Evolutionary conservation across 2,797 vertebrate species (phyloP).

Genomic region (Scyliorhinus canicula): DNA sequence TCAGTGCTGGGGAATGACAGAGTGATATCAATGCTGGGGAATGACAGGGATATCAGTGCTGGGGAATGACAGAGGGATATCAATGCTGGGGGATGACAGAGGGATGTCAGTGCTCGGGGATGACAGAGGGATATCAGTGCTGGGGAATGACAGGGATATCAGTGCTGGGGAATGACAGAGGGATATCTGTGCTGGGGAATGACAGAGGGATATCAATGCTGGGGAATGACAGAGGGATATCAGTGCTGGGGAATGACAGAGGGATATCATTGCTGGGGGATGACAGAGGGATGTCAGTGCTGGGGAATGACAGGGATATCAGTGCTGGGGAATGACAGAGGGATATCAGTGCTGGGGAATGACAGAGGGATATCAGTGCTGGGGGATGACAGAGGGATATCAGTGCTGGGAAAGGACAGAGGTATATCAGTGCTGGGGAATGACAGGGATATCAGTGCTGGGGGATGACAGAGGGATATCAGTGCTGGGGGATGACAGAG

Average conservation of each 20-base stretch:
- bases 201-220: background rate
- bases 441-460: background rate
- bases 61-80: background rate
- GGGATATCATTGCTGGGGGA: background rate
- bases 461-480: background rate
- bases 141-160: background rate
- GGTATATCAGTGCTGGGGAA: background rate
- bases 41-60: background rate
- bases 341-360: background rate
- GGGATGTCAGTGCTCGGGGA: background rate
- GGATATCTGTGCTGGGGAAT: background rate
- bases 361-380: background rate
- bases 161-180: background rate
- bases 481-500: background rate
- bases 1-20: background rate
- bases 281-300: background rate
- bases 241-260: background rate
- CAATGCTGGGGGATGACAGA: background rate
- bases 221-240: background rate
- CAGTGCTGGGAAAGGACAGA: background rate
- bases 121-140: background rate
- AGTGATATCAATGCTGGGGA: background rate
- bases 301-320: background rate
- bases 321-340: background rate
- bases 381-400: background rate